These are phyloP conservation scores for Amia ocellicauda DNA, from an alignment of 2,113 vertebrate genomes.

Conservation along the genomic window DNA sequence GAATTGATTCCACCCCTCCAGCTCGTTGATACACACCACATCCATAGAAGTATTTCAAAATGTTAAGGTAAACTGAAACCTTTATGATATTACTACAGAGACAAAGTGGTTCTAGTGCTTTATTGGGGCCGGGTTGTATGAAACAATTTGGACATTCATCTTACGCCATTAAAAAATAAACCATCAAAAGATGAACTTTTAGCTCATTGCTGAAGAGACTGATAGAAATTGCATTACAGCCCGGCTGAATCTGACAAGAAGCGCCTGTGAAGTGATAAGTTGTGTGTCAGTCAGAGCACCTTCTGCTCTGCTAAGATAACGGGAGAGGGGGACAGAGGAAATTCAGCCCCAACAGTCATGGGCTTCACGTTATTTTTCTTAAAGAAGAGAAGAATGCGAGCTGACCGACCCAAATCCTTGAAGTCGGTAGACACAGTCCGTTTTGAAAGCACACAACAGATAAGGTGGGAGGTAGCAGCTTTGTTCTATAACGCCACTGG, in stretches of 20 bases:
- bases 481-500: neutral
- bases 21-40: too few species aligned
- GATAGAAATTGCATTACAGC: conserved; percentile 6
- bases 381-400: neutral
- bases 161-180: neutral
- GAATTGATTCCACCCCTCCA: too few species aligned
- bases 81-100: too few species aligned
- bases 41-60: too few species aligned
- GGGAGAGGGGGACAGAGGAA: neutral
- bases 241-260: neutral
- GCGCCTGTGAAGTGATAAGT: neutral
- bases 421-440: neutral
- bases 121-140: neutral
- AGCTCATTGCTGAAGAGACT: neutral
- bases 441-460: neutral
- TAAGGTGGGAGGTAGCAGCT: neutral
- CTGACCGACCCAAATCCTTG: neutral
- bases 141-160: neutral
- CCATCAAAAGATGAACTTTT: neutral
- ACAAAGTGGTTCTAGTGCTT: too few species aligned
- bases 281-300: neutral
- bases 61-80: too few species aligned
- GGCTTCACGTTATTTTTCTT: neutral
- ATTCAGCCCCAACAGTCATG: neutral
- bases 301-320: conserved; percentile 7